Conservation (phyloP, 1,140 invertebrate genomes). For the Trigoniulus corallinus region DNA sequence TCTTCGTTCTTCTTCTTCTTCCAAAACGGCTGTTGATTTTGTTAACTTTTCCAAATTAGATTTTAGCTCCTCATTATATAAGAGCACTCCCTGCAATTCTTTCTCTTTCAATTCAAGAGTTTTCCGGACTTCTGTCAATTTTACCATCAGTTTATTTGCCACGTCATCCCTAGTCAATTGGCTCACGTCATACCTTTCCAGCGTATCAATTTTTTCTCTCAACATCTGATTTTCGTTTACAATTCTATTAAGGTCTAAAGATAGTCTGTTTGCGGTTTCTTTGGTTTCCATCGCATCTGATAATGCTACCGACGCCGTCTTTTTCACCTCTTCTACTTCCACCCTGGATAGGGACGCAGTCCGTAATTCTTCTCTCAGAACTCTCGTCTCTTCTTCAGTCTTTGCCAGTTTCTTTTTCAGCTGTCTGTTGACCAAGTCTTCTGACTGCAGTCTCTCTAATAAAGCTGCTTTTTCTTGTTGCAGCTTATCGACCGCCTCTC, state of each 20-base stretch:
- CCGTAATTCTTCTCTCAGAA: background rate
- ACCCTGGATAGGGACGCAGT: background rate
- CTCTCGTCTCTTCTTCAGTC: background rate
- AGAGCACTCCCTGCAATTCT: background rate
- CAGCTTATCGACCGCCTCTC: constrained; percentile 12
- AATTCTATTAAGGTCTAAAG: background rate
- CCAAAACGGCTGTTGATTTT: background rate
- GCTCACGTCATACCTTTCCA: background rate
- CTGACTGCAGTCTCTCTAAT: constrained; percentile 7
- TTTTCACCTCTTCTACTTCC: background rate
- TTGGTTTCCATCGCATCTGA: too few species aligned
- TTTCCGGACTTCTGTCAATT: too few species aligned
- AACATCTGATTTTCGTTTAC: background rate
- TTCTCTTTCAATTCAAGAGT: background rate
- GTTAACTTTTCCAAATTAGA: background rate
- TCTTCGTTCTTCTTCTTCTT: background rate
- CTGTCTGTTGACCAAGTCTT: too few species aligned
- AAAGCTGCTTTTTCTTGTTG: constrained; percentile 5
- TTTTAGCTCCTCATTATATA: too few species aligned
- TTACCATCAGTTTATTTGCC: background rate
- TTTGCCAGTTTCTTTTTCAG: background rate
- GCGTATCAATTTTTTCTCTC: background rate
- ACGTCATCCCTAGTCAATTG: background rate
- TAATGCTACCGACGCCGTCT: background rate
- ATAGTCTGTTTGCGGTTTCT: background rate